Percentiles rank a stretch among this genome's conserved stretches.
Evolutionary conservation across 2,797 vertebrate genomes (phyloP).

Genomic region (Octomys mimax): DNA sequence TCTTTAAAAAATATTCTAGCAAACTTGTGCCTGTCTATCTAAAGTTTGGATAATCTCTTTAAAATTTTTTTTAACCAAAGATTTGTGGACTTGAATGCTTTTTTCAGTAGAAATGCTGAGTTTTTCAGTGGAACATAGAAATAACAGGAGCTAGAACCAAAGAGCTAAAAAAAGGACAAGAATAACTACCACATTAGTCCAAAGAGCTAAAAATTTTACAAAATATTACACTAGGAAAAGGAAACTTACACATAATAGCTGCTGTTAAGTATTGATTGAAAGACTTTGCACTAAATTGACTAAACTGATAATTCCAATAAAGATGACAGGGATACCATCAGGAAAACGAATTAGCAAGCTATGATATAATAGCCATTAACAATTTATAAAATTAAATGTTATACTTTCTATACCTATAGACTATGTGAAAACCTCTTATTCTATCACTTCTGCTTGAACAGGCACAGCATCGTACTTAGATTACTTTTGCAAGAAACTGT

Average conservation of each 20-base stretch:
- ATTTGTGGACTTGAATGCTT: not conserved
- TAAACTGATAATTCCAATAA: conserved; percentile 46
- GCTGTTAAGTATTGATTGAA: not conserved
- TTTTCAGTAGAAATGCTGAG: not conserved
- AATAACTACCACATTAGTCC: not conserved
- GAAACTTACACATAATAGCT: not conserved
- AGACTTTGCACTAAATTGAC: not conserved
- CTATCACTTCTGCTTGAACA: not conserved
- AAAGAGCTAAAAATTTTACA: conserved; percentile 28
- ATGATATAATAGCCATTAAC: conserved; percentile 2
- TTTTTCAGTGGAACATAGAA: not conserved
- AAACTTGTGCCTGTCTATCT: not conserved
- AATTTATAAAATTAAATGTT: conserved; percentile 46
- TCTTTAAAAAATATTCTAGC: not conserved
- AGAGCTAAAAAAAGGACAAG: not conserved
- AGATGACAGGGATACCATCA: not conserved
- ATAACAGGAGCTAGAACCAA: not conserved
- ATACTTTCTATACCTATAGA: conserved; percentile 7
- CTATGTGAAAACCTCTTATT: not conserved
- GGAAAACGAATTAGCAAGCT: conserved; percentile 29
- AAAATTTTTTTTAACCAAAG: conserved; percentile 7
- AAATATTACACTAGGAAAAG: not conserved
- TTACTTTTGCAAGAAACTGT: conserved; percentile 1
- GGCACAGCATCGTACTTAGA: not conserved
- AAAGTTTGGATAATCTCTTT: conserved; percentile 8